These are phyloP conservation scores for Berghia stephanieae DNA, from an alignment of 1,140 invertebrate species.

Conservation along the genomic window DNA sequence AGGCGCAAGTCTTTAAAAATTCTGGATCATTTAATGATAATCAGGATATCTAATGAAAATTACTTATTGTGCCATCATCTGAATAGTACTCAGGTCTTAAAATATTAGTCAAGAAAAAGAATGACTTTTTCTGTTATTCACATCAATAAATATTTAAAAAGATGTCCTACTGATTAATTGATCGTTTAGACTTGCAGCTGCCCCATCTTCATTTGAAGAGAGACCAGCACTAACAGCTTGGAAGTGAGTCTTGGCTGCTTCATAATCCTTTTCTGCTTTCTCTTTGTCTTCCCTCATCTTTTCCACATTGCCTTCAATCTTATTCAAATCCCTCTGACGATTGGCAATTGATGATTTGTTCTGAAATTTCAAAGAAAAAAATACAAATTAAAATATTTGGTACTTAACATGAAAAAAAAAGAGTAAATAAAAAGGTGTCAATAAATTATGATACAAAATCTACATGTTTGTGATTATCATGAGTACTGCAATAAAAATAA, in stretches of 20 bases:
- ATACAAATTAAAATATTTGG: background rate
- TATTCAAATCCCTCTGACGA: slow-evolving; percentile 76
- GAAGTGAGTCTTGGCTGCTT: slow-evolving; percentile 80
- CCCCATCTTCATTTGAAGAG: slow-evolving; percentile 81
- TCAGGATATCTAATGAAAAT: too few species aligned
- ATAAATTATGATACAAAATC: background rate
- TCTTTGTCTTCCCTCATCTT: slow-evolving; percentile 76
- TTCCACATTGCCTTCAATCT: slow-evolving; percentile 77
- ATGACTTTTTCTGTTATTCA: background rate
- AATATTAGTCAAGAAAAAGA: too few species aligned
- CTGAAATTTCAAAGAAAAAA: slow-evolving; percentile 41
- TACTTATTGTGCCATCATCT: too few species aligned
- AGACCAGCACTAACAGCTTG: slow-evolving; percentile 86
- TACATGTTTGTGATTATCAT: background rate
- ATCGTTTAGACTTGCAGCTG: slow-evolving; percentile 86
- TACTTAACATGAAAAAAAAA: background rate
- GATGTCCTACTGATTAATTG: slow-evolving; percentile 80
- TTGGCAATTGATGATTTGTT: slow-evolving; percentile 75
- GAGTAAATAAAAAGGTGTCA: background rate
- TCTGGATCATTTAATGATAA: too few species aligned
- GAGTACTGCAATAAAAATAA: background rate
- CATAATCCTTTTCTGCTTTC: slow-evolving; percentile 75
- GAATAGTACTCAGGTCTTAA: too few species aligned
- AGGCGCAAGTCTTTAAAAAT: too few species aligned
- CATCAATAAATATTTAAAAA: background rate